A percentile compares a stretch with the other conserved stretches of the same genome.
Evolutionary conservation across 1,140 invertebrate species (phyloP).

Genomic region (Drepana arcuata): DNA sequence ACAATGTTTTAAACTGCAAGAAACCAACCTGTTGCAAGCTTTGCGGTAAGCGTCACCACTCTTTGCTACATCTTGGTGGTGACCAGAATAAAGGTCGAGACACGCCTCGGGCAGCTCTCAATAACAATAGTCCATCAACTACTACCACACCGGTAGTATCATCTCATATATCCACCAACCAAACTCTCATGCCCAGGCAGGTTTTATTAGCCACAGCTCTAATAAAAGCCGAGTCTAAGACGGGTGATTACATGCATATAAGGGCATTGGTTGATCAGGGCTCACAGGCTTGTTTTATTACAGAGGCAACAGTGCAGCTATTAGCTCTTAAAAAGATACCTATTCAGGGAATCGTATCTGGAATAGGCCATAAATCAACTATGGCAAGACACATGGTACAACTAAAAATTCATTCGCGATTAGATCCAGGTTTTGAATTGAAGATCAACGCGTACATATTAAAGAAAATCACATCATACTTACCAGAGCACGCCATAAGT

Average conservation of each 20-base stretch:
- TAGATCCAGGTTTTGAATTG: too few relatives aligned
- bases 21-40: neutral
- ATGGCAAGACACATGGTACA: too few relatives aligned
- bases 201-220: conserved; percentile 1
- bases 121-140: neutral
- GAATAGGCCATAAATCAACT: too few relatives aligned
- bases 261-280: too few relatives aligned
- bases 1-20: neutral
- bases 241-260: neutral
- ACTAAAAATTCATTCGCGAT: too few relatives aligned
- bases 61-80: neutral
- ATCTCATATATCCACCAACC: neutral
- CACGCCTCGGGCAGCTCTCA: neutral
- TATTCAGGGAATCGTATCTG: too few relatives aligned
- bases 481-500: too few relatives aligned
- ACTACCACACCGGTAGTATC: neutral
- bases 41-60: neutral
- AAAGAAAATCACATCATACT: too few relatives aligned
- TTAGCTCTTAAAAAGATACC: too few relatives aligned
- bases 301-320: too few relatives aligned
- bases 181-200: neutral
- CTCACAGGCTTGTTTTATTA: too few relatives aligned
- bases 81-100: neutral
- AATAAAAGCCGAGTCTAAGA: neutral
- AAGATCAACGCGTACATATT: too few relatives aligned